Evolutionary conservation across 2,113 vertebrate genomes (phyloP).

Genomic region (Tychaedon coryphoeus): DNA sequence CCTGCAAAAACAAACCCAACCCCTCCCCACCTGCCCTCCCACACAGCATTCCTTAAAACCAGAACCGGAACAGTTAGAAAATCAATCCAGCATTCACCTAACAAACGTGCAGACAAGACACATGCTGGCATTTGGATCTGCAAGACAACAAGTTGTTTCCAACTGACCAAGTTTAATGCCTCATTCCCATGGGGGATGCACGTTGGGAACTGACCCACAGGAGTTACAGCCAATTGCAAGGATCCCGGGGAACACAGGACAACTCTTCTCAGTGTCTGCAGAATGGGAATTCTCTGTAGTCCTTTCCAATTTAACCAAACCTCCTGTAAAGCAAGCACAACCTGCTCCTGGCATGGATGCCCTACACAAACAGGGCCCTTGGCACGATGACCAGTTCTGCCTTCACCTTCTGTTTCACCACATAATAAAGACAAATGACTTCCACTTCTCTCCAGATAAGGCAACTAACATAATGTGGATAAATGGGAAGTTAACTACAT

Average conservation of each 20-base stretch:
- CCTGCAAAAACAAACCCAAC: neutral
- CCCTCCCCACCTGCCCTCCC: neutral
- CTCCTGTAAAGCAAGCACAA: neutral
- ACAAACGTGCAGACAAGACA: neutral
- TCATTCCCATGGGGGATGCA: slow-evolving; percentile 4
- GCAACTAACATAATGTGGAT: slow-evolving; percentile 69
- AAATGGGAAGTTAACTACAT: slow-evolving; percentile 65
- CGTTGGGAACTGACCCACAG: neutral
- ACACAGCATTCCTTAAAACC: neutral
- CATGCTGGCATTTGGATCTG: neutral
- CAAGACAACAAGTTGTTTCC: neutral
- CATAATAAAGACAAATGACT: slow-evolving; percentile 42
- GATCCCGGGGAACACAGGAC: neutral
- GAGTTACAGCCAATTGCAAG: slow-evolving; percentile 27
- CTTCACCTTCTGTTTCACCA: slow-evolving; percentile 34
- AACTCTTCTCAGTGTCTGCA: neutral
- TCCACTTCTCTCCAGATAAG: slow-evolving; percentile 65
- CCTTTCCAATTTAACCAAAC: slow-evolving; percentile 42
- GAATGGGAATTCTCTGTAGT: slow-evolving; percentile 1
- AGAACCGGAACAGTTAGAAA: neutral
- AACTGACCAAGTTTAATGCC: slow-evolving; percentile 27
- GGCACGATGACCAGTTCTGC: slow-evolving; percentile 21
- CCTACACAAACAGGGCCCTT: neutral
- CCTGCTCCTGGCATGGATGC: neutral
- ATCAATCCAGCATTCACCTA: neutral